Conservation (phyloP, 1,140 invertebrate species). For the Branchinecta lindahli region DNA sequence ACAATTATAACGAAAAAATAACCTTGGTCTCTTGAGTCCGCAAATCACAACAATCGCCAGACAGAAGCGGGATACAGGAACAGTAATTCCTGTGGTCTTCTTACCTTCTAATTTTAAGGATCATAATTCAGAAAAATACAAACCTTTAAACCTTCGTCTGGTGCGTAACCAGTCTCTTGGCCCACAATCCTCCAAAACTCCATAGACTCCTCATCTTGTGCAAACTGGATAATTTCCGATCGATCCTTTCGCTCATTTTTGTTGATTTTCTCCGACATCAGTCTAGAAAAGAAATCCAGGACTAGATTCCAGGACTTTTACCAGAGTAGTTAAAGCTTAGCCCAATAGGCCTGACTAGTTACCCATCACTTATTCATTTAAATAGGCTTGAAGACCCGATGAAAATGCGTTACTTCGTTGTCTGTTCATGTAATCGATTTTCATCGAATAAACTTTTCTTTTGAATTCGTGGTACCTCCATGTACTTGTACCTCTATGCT, state of each 20-base stretch:
- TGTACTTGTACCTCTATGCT: no score
- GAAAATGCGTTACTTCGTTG: no score
- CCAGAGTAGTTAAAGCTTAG: not conserved
- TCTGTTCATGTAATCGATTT: no score
- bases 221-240: slow-evolving; percentile 71
- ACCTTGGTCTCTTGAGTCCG: slow-evolving; percentile 12
- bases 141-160: slow-evolving; percentile 25
- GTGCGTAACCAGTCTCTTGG: slow-evolving; percentile 29
- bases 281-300: slow-evolving; percentile 36
- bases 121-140: not conserved
- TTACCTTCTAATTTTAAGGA: no score
- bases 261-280: slow-evolving; percentile 96
- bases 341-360: no score
- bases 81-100: no score
- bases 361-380: no score
- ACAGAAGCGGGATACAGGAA: no score
- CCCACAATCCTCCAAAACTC: slow-evolving; percentile 69
- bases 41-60: no score
- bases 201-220: slow-evolving; percentile 58
- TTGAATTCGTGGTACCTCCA: no score
- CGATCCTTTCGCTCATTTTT: slow-evolving; percentile 95
- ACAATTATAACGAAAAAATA: slow-evolving; percentile 14
- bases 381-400: no score
- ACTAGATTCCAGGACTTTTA: not conserved
- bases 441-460: no score